Base-by-base conservation (phyloP, 2,888 invertebrate genomes). In the Balanococcus diminutus region DNA sequence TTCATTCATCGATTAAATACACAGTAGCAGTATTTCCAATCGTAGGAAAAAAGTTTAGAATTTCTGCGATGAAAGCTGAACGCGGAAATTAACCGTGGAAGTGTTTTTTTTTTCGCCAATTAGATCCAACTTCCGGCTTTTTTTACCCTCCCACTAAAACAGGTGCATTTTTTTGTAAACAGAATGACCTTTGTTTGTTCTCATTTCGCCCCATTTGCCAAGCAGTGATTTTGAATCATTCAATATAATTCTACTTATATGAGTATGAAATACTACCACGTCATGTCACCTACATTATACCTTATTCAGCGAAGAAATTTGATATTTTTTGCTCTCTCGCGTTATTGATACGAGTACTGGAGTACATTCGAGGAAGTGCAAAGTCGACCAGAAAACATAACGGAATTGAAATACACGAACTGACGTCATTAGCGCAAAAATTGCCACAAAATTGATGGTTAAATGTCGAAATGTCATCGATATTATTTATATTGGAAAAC, bases 301-400 rank as follows among this genome's bases (percentile, higher is more conserved):
- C 16, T 72, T 2, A 31, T 72, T 72, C 72, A n/a, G 16, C 19
- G 36, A 19, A 36, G 75, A 79, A 79, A 79, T 79, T 36, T 19
- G 19, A 79, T 79, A 79, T 22, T 19, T 31, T 36, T 36, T 9
- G 75, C 75, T 79, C 36, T 79, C 75, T 79, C 75, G 19, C 36
- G 75, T 79, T 31, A 79, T 36, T 79, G n/a, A 79, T 79, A 79
- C 19, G 19, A n/a, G n/a, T n/a, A n/a, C n/a, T n/a, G n/a, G n/a
- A n/a, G n/a, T n/a, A n/a, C n/a, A n/a, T n/a, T n/a, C n/a, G n/a
- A 79, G 36, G 75, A 79, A 79, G 36, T 79, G 36, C 75, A 79
- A 79, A 56, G 22, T 56, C 75, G 56, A 56, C 2, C 56, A 11
- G 56, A 56, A 22, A 56, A 56, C 56, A 42, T 56, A 56, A 56